Evolutionary conservation across 2,888 invertebrate species (phyloP).

Genomic region (Ramazzottius varieornatus): DNA sequence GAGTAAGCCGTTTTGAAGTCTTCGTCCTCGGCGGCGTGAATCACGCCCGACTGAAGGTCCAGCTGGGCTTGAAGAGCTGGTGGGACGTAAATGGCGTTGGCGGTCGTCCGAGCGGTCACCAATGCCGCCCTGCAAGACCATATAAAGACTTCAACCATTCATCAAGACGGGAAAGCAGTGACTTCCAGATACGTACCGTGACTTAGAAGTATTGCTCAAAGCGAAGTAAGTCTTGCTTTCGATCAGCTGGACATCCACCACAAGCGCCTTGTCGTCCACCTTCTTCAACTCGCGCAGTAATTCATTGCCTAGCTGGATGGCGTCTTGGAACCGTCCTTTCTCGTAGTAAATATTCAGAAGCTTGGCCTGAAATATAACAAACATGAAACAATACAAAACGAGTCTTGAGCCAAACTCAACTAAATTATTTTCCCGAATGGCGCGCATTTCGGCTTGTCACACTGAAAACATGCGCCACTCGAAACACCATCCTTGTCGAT

Average conservation of each 20-base stretch:
- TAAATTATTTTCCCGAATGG: too few relatives aligned
- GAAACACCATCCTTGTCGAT: too few relatives aligned
- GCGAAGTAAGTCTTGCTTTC: constrained; percentile 98
- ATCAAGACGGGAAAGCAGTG: constrained; percentile 4
- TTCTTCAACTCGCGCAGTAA: constrained; percentile 86
- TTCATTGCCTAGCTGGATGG: constrained; percentile 27
- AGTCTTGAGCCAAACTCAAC: too few relatives aligned
- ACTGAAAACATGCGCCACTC: too few relatives aligned
- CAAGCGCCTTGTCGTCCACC: constrained; percentile 87
- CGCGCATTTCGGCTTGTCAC: too few relatives aligned
- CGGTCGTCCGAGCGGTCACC: constrained; percentile 94
- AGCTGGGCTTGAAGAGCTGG: constrained; percentile 92
- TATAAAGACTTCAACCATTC: constrained; percentile 1
- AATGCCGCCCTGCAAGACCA: constrained; percentile 46
- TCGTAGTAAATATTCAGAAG: constrained; percentile 61
- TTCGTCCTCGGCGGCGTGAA: constrained; percentile 97
- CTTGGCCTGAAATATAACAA: constrained; percentile 33
- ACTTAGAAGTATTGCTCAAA: constrained; percentile 78
- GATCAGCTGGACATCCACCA: constrained; percentile 87
- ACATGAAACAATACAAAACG: background rate
- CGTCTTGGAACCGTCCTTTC: constrained; percentile 16
- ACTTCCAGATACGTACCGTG: constrained; percentile 21
- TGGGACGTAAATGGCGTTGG: constrained; percentile 95
- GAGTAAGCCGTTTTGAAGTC: constrained; percentile 99
- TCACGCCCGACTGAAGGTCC: constrained; percentile 72